Conservation (phyloP, 2,113 vertebrate species). For the Albula goreensis region DNA sequence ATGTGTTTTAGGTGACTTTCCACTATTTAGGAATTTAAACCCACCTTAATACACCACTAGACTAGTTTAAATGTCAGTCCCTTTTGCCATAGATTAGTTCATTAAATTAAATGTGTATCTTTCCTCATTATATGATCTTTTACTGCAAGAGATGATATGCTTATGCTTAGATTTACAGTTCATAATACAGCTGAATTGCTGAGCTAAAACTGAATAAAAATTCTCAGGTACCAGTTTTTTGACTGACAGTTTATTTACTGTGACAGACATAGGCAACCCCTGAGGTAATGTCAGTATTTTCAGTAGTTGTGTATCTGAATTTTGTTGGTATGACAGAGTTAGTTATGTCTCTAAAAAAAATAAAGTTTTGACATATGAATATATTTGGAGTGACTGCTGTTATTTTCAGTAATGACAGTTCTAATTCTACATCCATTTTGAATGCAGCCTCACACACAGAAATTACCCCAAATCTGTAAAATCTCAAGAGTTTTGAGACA, state of each 20-base stretch:
- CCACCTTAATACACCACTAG: not conserved
- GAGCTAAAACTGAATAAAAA: not conserved
- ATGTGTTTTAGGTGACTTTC: not conserved
- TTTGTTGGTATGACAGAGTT: not conserved
- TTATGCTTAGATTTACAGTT: not conserved
- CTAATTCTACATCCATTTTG: not conserved
- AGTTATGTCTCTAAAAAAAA: not conserved
- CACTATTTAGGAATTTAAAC: not conserved
- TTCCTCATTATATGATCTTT: not conserved
- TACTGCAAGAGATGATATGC: not conserved
- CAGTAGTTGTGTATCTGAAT: not conserved
- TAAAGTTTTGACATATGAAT: not conserved
- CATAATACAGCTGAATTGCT: not conserved
- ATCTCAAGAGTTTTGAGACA: not conserved
- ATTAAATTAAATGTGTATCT: not conserved
- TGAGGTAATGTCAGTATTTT: not conserved
- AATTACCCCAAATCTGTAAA: not conserved
- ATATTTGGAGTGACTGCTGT: not conserved
- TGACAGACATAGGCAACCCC: not conserved
- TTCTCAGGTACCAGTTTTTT: not conserved
- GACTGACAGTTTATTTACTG: not conserved
- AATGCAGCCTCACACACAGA: not conserved
- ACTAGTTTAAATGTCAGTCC: not conserved
- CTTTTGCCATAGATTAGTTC: not conserved
- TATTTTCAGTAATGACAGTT: not conserved